Percentiles rank a stretch among this genome's conserved stretches.
phyloP scores from a whole-genome alignment of 2,113 vertebrate genomes.

The Jaculus jaculus region DNA sequence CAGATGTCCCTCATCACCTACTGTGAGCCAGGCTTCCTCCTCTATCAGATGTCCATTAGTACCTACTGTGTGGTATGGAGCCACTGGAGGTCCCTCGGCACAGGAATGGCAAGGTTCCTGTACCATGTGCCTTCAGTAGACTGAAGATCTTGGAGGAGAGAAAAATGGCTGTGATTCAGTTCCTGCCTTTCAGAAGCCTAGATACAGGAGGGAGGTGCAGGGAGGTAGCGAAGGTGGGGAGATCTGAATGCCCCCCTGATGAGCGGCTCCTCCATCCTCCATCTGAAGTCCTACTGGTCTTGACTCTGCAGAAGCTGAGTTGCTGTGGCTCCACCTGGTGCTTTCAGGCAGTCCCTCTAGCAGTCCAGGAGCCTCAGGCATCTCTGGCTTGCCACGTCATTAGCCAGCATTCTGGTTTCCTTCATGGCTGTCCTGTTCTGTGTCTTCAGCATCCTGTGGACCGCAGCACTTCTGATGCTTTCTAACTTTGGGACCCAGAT shows the following conservation, averaged over 20 bases:
- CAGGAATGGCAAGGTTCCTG: neutral
- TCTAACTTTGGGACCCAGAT: neutral
- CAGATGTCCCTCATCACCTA: neutral
- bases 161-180: rapidly evolving
- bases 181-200: neutral
- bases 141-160: neutral
- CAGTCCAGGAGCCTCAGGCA: neutral
- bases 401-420: rapidly evolving
- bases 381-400: rapidly evolving
- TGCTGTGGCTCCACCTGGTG: rapidly evolving
- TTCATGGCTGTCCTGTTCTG: neutral
- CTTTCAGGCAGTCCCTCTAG: neutral
- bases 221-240: rapidly evolving
- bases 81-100: neutral
- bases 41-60: neutral
- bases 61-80: neutral
- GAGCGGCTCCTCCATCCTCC: neutral
- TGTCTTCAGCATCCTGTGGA: no score
- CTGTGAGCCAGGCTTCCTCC: neutral
- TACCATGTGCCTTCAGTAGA: rapidly evolving
- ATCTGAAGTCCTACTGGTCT: no score
- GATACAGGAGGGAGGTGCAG: rapidly evolving
- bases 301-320: rapidly evolving
- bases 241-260: neutral
- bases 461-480: neutral